phyloP scores from a whole-genome alignment of 2,797 vertebrate species.

The Diplodus puntazzo region DNA sequence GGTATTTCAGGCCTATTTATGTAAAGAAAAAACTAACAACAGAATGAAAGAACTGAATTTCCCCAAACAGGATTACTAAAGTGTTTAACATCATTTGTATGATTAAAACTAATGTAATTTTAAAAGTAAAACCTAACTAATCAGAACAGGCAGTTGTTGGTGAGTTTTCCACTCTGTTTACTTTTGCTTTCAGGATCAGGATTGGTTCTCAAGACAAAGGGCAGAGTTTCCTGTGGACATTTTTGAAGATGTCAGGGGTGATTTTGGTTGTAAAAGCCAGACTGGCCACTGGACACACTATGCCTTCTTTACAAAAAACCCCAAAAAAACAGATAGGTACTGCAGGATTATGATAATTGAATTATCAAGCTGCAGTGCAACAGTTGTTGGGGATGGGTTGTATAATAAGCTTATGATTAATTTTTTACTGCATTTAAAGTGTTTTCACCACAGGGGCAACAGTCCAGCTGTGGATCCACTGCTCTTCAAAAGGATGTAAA shows the following conservation, averaged over 20 bases:
- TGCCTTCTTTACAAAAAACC: conserved; percentile 8
- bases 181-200: conserved; percentile 70
- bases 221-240: conserved; percentile 70
- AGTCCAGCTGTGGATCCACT: conserved; percentile 37
- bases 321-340: background rate
- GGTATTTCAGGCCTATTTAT: background rate
- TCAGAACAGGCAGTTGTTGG: conserved; percentile 52
- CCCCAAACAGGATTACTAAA: background rate
- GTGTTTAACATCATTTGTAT: background rate
- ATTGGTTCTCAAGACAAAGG: conserved; percentile 72
- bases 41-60: background rate
- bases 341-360: background rate
- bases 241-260: conserved; percentile 50
- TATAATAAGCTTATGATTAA: conserved; percentile 3
- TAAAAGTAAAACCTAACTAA: conserved; percentile 41
- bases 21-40: background rate
- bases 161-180: conserved; percentile 62
- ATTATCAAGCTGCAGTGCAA: background rate
- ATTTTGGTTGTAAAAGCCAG: conserved; percentile 30
- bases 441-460: conserved; percentile 33
- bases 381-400: background rate
- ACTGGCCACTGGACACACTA: background rate
- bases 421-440: conserved; percentile 34
- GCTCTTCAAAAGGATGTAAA: conserved; percentile 44
- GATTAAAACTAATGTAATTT: conserved; percentile 34